A percentile compares a stretch with the other conserved stretches of the same genome.
These are phyloP conservation scores for Timema cristinae DNA, from an alignment of 2,888 invertebrate genomes.

Conservation along the genomic window DNA sequence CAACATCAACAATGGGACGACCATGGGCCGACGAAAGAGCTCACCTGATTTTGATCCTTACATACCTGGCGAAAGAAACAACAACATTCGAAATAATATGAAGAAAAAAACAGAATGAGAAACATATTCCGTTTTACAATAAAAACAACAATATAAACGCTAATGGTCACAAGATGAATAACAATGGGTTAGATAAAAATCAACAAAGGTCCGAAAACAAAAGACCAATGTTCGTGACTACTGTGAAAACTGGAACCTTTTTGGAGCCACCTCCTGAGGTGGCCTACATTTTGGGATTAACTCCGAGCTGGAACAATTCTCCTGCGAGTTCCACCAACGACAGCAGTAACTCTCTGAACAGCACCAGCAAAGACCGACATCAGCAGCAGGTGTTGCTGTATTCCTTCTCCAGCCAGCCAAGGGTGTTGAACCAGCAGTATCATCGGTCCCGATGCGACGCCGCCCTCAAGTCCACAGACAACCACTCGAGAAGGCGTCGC, in stretches of 20 bases:
- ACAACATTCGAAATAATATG: conserved; percentile 13
- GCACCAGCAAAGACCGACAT: conserved; percentile 26
- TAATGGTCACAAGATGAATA: background rate
- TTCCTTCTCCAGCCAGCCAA: conserved; percentile 40
- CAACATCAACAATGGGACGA: background rate
- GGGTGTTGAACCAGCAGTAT: conserved; percentile 36
- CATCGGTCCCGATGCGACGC: conserved; percentile 28
- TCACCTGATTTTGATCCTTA: background rate
- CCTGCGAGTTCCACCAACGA: conserved; percentile 42
- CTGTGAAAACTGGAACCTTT: conserved; percentile 75
- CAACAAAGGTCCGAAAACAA: conserved; percentile 20
- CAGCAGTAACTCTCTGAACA: conserved; percentile 40
- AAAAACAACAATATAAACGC: conserved; percentile 9
- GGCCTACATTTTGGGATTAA: conserved; percentile 60
- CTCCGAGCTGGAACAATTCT: conserved; percentile 35
- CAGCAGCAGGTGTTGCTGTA: conserved; percentile 36
- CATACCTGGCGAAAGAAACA: conserved; percentile 13
- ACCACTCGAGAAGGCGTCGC: conserved; percentile 8
- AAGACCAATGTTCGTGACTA: conserved; percentile 64
- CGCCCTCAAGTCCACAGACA: conserved; percentile 20
- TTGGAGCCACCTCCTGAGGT: conserved; percentile 72
- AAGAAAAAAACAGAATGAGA: conserved; percentile 4
- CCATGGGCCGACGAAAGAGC: background rate
- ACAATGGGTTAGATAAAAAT: conserved; percentile 1
- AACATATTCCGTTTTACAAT: background rate